A percentile compares a stretch with the other conserved stretches of the same genome.
These are phyloP conservation scores for Ectemnius lituratus DNA, from an alignment of 2,888 invertebrate species.

Conservation along the genomic window DNA sequence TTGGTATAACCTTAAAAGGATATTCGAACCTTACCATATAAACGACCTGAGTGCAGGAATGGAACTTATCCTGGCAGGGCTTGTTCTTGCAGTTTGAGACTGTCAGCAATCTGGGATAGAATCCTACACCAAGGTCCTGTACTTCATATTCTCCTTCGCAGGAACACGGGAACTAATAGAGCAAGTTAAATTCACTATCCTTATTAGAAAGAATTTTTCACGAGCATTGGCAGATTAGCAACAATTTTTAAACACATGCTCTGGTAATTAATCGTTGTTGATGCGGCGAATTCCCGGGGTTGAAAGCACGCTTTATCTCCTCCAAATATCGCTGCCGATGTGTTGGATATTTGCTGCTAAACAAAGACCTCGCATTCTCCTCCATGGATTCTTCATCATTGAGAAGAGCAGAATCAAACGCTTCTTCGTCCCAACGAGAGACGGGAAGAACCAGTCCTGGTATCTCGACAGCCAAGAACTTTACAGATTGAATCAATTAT, in stretches of 20 bases:
- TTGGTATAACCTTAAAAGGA: neutral
- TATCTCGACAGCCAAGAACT: neutral
- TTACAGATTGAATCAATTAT: neutral
- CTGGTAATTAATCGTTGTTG: neutral
- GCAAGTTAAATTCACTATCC: conserved; percentile 24
- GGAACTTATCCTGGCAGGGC: conserved; percentile 56
- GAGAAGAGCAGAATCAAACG: neutral
- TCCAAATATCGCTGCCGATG: neutral
- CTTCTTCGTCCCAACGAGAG: neutral
- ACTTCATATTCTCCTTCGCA: conserved; percentile 62
- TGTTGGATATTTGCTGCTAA: neutral
- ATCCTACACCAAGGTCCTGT: conserved; percentile 62
- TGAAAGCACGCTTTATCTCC: neutral
- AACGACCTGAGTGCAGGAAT: conserved; percentile 59
- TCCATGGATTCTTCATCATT: neutral
- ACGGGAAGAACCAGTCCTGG: neutral
- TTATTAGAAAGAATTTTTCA: neutral
- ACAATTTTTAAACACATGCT: neutral
- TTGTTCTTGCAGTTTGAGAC: conserved; percentile 59
- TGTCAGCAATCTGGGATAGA: conserved; percentile 66
- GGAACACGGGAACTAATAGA: conserved; percentile 49
- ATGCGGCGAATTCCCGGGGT: neutral
- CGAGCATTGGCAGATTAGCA: too few relatives aligned
- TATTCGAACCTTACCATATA: conserved; percentile 56
- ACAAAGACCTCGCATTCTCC: neutral